Percentiles rank a stretch among this genome's conserved stretches.
Evolutionary conservation across 2,888 invertebrate species (phyloP).

Genomic region (Eretmocerus hayati): DNA sequence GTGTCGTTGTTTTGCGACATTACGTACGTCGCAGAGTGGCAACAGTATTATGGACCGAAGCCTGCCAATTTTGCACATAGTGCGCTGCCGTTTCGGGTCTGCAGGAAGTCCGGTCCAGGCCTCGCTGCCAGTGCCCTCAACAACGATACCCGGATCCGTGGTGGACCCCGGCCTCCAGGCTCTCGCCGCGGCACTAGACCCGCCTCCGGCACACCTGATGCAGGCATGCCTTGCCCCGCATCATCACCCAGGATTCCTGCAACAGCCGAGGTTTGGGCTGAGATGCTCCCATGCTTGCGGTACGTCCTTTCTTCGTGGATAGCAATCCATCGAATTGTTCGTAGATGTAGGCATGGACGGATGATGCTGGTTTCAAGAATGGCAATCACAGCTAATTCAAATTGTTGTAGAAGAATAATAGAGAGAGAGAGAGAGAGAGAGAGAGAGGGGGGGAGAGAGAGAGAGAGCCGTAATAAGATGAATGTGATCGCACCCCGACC

Average conservation of each 20-base stretch:
- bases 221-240: conserved; percentile 5
- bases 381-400: too few species aligned
- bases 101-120: neutral
- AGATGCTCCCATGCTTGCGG: conserved; percentile 20
- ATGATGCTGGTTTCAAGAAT: too few species aligned
- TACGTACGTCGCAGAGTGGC: neutral
- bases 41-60: conserved; percentile 35
- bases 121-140: neutral
- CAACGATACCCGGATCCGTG: neutral
- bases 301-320: conserved; percentile 4
- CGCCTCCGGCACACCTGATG: conserved; percentile 7
- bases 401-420: neutral
- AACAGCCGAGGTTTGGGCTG: conserved; percentile 3
- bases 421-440: neutral
- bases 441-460: neutral
- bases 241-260: conserved; percentile 7
- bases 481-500: too few species aligned
- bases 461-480: neutral
- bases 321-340: too few species aligned
- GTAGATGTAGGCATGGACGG: too few species aligned
- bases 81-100: conserved; percentile 37
- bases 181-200: conserved; percentile 9
- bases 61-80: conserved; percentile 43
- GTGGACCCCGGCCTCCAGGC: neutral
- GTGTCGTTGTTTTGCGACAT: too few species aligned